A percentile compares a stretch with the other conserved stretches of the same genome.
Evolutionary conservation across 2,113 vertebrate species (phyloP).

Genomic region (Dendropsophus ebraccatus): DNA sequence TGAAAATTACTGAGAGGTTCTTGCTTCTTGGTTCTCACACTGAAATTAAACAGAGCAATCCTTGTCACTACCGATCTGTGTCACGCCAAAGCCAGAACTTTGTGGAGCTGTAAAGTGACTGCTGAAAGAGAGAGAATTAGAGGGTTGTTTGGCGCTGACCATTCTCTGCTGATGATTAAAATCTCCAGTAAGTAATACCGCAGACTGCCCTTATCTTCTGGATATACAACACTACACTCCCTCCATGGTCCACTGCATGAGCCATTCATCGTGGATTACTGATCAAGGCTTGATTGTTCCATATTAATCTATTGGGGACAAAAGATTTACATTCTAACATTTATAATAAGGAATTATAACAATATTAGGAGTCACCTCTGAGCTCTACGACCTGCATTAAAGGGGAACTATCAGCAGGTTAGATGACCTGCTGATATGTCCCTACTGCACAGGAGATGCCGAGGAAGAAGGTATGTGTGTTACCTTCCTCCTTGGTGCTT

Average conservation of each 20-base stretch:
- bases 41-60: conserved; percentile 37
- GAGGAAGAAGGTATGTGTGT: too few relatives aligned
- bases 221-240: conserved; percentile 5
- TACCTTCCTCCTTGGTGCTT: too few relatives aligned
- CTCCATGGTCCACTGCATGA: neutral
- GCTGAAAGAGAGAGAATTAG: conserved; percentile 37
- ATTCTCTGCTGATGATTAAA: conserved; percentile 45
- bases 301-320: too few relatives aligned
- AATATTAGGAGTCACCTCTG: too few relatives aligned
- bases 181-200: conserved; percentile 49
- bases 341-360: neutral
- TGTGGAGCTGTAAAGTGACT: conserved; percentile 26
- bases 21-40: conserved; percentile 45
- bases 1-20: conserved; percentile 31
- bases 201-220: conserved; percentile 1
- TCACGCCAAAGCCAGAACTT: neutral
- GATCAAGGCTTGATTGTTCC: neutral
- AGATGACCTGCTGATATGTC: too few relatives aligned
- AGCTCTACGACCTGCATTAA: too few relatives aligned
- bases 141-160: conserved; percentile 11
- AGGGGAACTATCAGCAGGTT: too few relatives aligned
- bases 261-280: neutral
- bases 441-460: too few relatives aligned
- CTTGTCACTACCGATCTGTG: conserved; percentile 40
- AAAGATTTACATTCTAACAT: too few relatives aligned